These are phyloP conservation scores for Laticauda colubrina DNA, from an alignment of 2,113 vertebrate genomes.

Conservation along the genomic window DNA sequence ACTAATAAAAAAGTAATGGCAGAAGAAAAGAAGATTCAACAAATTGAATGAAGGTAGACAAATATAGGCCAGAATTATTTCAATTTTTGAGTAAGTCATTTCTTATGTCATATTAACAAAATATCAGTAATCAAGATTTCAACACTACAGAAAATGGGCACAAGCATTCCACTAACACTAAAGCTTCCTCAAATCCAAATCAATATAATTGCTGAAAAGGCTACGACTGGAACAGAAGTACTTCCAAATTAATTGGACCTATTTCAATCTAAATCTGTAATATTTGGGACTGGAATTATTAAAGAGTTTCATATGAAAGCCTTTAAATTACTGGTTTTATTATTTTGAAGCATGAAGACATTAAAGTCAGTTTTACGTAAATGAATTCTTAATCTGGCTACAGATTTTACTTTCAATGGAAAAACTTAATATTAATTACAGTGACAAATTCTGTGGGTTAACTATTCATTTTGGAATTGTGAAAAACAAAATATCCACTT, in stretches of 20 bases:
- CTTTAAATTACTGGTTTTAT: not conserved
- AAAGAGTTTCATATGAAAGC: not conserved
- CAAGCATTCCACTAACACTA: not conserved
- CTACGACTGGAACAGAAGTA: not conserved
- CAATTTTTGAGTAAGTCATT: not conserved
- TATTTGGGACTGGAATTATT: not conserved
- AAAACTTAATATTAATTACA: not conserved
- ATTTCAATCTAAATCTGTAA: not conserved
- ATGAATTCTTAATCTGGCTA: not conserved
- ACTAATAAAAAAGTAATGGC: not conserved
- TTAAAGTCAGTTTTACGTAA: not conserved
- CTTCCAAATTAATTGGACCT: not conserved
- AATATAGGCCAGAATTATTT: not conserved
- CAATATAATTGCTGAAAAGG: not conserved
- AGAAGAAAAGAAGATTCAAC: not conserved
- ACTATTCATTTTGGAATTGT: not conserved
- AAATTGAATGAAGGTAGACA: not conserved
- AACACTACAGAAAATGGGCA: not conserved
- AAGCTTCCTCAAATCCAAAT: not conserved
- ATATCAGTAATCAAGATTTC: not conserved
- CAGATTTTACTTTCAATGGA: not conserved
- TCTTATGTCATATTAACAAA: not conserved
- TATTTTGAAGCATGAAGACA: not conserved
- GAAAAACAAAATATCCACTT: not conserved
- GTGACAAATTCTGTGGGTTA: not conserved